Percentiles rank a stretch among this genome's conserved stretches.
These are phyloP conservation scores for Saturnia pavonia DNA, from an alignment of 2,888 invertebrate species.

Conservation along the genomic window DNA sequence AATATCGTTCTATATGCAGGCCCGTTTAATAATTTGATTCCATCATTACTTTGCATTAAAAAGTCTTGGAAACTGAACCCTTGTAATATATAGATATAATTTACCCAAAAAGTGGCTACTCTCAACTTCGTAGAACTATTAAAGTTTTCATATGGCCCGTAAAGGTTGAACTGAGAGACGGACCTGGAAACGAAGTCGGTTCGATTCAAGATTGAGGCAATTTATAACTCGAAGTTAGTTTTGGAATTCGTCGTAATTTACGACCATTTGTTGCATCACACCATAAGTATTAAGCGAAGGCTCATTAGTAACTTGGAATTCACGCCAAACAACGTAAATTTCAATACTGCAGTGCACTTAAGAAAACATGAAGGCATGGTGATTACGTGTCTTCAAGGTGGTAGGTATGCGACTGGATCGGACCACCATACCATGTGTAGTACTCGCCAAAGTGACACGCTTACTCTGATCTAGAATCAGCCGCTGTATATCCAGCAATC, in stretches of 20 bases:
- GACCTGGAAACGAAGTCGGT: constrained; percentile 15
- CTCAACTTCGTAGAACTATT: neutral
- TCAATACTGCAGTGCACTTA: too few relatives aligned
- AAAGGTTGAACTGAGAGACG: neutral
- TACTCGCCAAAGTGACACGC: too few relatives aligned
- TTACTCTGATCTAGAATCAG: too few relatives aligned
- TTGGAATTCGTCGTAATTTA: neutral
- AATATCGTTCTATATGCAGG: neutral
- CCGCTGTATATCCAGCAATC: too few relatives aligned
- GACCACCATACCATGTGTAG: too few relatives aligned
- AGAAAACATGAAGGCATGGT: too few relatives aligned
- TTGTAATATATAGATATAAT: constrained; percentile 3
- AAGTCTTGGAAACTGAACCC: neutral
- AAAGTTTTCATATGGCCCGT: neutral
- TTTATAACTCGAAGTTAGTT: constrained; percentile 13
- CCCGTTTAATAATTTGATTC: neutral
- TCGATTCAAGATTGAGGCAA: constrained; percentile 22
- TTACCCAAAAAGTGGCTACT: constrained; percentile 1
- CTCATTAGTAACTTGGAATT: too few relatives aligned
- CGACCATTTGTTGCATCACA: neutral
- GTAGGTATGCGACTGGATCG: too few relatives aligned
- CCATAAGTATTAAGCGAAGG: too few relatives aligned
- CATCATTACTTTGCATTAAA: neutral
- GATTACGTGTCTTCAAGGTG: too few relatives aligned
- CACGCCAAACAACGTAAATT: too few relatives aligned